A percentile compares a stretch with the other conserved stretches of the same genome.
Conservation (phyloP, 2,888 invertebrate species). For the Drosophila lutescens region DNA sequence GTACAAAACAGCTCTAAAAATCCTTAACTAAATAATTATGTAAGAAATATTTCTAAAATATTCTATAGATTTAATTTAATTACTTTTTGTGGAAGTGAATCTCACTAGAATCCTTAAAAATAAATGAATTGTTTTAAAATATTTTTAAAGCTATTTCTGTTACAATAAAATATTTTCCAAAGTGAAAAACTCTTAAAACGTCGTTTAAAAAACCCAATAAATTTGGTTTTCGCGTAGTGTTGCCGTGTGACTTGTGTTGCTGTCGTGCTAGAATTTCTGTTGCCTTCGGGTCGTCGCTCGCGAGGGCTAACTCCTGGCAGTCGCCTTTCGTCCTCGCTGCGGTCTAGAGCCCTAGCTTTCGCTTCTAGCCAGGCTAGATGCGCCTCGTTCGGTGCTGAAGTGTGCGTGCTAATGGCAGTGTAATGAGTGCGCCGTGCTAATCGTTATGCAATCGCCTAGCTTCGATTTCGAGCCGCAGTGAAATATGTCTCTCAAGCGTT, state of each 20-base stretch:
- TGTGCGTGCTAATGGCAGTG: constrained; percentile 55
- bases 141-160: too few relatives aligned
- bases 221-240: constrained; percentile 5
- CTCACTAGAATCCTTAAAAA: too few relatives aligned
- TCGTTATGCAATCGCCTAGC: constrained; percentile 72
- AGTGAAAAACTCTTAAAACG: not conserved
- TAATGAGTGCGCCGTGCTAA: constrained; percentile 52
- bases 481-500: constrained; percentile 89
- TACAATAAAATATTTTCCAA: not conserved
- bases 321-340: constrained; percentile 65
- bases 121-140: too few relatives aligned
- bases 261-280: constrained; percentile 8
- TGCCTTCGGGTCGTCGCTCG: constrained; percentile 34
- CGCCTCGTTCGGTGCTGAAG: constrained; percentile 16
- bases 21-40: too few relatives aligned
- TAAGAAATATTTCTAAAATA: too few relatives aligned
- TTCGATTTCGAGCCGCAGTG: constrained; percentile 35
- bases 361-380: constrained; percentile 23
- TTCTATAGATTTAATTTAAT: too few relatives aligned
- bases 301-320: constrained; percentile 40
- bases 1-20: too few relatives aligned
- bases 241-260: not conserved
- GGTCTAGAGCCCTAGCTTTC: constrained; percentile 59
- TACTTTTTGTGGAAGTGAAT: too few relatives aligned
- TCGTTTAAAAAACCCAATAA: not conserved